These are phyloP conservation scores for Polia nebulosa DNA, from an alignment of 2,888 invertebrate species.

Conservation along the genomic window DNA sequence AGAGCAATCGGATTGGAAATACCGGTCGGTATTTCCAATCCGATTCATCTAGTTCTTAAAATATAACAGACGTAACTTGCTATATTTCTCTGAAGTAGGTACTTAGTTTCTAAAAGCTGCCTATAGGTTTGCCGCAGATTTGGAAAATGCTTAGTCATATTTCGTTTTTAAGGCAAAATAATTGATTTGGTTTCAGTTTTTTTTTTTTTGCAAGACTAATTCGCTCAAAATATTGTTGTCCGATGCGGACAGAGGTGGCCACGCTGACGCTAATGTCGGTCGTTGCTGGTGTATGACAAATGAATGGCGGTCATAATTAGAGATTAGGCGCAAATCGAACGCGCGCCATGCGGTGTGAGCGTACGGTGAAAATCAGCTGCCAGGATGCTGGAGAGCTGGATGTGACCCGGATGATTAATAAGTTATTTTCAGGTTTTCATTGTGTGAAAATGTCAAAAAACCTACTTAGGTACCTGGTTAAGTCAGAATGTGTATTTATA, in stretches of 20 bases:
- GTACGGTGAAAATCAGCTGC: slow-evolving; percentile 63
- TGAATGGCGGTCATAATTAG: slow-evolving; percentile 84
- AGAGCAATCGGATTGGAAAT: too few species aligned
- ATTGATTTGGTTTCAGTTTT: neutral
- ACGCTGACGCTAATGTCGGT: slow-evolving; percentile 45
- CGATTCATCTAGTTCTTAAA: too few species aligned
- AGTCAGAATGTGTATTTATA: too few species aligned
- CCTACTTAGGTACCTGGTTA: too few species aligned
- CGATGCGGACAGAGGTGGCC: slow-evolving; percentile 6
- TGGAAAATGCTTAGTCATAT: too few species aligned
- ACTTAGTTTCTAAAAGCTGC: too few species aligned
- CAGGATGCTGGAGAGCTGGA: slow-evolving; percentile 31
- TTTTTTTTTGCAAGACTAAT: neutral
- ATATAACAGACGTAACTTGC: too few species aligned
- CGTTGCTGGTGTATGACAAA: slow-evolving; percentile 70
- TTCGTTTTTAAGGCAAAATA: too few species aligned
- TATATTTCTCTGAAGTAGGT: too few species aligned
- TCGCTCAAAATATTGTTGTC: neutral
- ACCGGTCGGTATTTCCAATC: too few species aligned
- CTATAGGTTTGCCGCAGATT: too few species aligned
- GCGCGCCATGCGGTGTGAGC: slow-evolving; percentile 67
- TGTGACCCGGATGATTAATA: neutral
- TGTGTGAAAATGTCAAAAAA: too few species aligned
- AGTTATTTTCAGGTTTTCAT: neutral
- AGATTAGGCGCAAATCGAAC: slow-evolving; percentile 82